These are phyloP conservation scores for Spizaetus ornatus DNA, from an alignment of 2,113 vertebrate genomes.

Conservation along the genomic window DNA sequence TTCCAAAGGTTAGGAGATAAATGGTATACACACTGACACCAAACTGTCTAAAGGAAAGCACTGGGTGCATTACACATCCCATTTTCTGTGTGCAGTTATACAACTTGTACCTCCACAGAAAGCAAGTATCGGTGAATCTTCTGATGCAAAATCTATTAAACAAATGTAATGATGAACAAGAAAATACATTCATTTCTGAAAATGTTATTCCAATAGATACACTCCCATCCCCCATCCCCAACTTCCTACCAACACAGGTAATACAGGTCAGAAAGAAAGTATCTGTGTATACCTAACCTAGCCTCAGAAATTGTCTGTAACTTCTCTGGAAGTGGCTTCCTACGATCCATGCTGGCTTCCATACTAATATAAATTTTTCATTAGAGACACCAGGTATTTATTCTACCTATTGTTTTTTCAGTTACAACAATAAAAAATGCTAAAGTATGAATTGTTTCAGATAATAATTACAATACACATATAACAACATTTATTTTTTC, in stretches of 20 bases:
- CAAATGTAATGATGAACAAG: not conserved
- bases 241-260: not conserved
- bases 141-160: not conserved
- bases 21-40: not conserved
- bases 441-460: not conserved
- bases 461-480: not conserved
- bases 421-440: not conserved
- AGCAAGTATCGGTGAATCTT: not conserved
- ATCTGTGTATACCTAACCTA: not conserved
- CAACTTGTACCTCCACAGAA: not conserved
- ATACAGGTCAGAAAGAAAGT: not conserved
- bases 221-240: not conserved
- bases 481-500: not conserved
- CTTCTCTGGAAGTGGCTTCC: not conserved
- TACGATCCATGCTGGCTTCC: not conserved
- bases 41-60: not conserved
- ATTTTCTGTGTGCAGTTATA: not conserved
- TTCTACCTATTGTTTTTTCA: not conserved
- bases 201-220: not conserved
- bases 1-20: not conserved
- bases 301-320: not conserved
- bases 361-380: not conserved
- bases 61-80: not conserved
- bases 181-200: not conserved
- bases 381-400: not conserved